Evolutionary conservation across 2,888 invertebrate species (phyloP), one percentile per base, ranked within the genome.

Genomic region (Spisula solida): DNA sequence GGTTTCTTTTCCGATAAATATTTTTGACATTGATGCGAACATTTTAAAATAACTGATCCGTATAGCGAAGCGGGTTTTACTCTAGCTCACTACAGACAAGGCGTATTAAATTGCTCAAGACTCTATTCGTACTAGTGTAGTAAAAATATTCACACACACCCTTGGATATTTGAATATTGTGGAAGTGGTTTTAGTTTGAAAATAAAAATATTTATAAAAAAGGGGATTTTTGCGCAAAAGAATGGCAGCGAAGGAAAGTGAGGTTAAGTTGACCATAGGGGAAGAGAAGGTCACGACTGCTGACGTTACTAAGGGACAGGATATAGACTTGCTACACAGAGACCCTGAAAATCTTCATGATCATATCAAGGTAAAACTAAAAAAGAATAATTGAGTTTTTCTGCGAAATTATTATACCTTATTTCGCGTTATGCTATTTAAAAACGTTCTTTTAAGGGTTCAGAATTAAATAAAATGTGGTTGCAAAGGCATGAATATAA

Each of bases 321-420:
- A 89, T 41, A 86, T 94, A 16, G 93, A 93, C 82, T 41, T 94
- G 48, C 89, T 91, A 80, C 86, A 88, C 29, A 80, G 94, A 34
- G 94, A 94, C 56, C 94, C 94, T 0, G 85, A 93, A 81, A 84
- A 93, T 51, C 85, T 94, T 56, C 93, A 94, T 70, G 92, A 93
- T 41, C 89, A 92, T 31, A 83, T 93, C 31, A 92, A 90, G 94
- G 94, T 94, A 92, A 80, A 55, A 16, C 14, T 34, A 10, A 8
- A 70, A 0, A 41, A 34, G 47, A 41, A 34, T 16, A 20, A 20
- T 79, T 47, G 10, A 2, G 18, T 75, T 2, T 51, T 51, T 41
- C 41, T 41, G 41, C 41, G 8, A 75, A 75, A 14, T 14, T 18
- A 75, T 75, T 75, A n/a, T n/a, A n/a, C n/a, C n/a, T n/a, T n/a